Conservation (phyloP, 1,140 invertebrate genomes). For the Neodiprion virginianus region DNA sequence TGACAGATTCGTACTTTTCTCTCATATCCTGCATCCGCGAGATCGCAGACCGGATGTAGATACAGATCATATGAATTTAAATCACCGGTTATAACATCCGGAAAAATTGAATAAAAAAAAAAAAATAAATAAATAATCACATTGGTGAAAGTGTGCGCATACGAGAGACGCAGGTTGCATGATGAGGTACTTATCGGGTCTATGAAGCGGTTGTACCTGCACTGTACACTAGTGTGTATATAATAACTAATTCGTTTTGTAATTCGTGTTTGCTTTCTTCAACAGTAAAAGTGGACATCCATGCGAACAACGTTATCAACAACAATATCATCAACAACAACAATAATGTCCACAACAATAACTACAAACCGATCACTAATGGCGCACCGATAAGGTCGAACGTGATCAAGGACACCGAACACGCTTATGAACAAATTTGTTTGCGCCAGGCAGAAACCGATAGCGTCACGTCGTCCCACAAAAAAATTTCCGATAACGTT, state of each 20-base stretch:
- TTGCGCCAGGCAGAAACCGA: slow-evolving; percentile 50
- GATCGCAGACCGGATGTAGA: no score
- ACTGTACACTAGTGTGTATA: no score
- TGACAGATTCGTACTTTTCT: no score
- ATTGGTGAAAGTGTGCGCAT: no score
- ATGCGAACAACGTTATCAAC: slow-evolving; percentile 54
- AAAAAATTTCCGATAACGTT: slow-evolving; percentile 48
- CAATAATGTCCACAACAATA: slow-evolving; percentile 47
- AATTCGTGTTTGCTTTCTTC: slow-evolving; percentile 19
- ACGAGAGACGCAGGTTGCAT: no score
- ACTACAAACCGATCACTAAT: slow-evolving; percentile 47
- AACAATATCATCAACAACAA: slow-evolving; percentile 56
- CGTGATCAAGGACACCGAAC: slow-evolving; percentile 52
- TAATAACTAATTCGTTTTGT: background rate
- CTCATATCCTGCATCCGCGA: no score
- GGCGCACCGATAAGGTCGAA: slow-evolving; percentile 50
- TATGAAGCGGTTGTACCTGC: no score
- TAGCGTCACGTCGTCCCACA: slow-evolving; percentile 42
- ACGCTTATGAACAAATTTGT: slow-evolving; percentile 60
- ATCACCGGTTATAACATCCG: no score
- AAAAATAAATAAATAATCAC: no score
- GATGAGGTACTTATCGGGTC: no score
- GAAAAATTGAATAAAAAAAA: no score
- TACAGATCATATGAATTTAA: no score
- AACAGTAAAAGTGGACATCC: slow-evolving; percentile 61